These are phyloP conservation scores for Grallaria varia DNA, from an alignment of 2,113 vertebrate species.

Conservation along the genomic window DNA sequence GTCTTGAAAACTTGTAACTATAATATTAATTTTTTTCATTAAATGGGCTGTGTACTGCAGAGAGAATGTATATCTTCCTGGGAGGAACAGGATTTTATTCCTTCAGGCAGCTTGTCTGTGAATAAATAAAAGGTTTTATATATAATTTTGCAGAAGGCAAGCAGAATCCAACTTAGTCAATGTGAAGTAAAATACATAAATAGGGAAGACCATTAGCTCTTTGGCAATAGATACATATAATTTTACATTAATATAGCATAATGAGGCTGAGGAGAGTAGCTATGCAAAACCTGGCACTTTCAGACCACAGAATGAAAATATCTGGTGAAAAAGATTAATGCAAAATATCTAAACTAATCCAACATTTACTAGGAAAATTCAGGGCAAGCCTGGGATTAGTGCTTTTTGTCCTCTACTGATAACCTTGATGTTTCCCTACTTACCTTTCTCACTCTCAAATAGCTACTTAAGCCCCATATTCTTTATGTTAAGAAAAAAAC, in stretches of 20 bases:
- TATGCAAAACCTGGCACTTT: neutral
- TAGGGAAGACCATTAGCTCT: neutral
- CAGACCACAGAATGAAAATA: neutral
- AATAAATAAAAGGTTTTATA: neutral
- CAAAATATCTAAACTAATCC: conserved; percentile 31
- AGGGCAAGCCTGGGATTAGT: conserved; percentile 48
- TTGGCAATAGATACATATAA: neutral
- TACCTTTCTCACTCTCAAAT: neutral
- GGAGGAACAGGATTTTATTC: neutral
- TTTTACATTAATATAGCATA: neutral
- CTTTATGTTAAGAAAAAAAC: neutral
- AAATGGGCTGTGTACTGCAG: neutral
- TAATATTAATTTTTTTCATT: neutral
- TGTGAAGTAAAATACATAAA: neutral
- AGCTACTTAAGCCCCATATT: neutral
- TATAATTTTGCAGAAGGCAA: neutral
- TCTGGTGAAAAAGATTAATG: conserved; percentile 34
- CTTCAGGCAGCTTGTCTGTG: neutral
- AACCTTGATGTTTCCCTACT: neutral
- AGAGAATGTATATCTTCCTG: neutral
- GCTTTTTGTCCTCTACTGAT: neutral
- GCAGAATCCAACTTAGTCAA: neutral
- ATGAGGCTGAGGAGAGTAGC: neutral
- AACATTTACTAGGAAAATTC: conserved; percentile 33
- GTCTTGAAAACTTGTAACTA: neutral